Evolutionary conservation across 2,888 invertebrate genomes (phyloP), one percentile per base, ranked within the genome.

Genomic region (Drosophila stalkeri): DNA sequence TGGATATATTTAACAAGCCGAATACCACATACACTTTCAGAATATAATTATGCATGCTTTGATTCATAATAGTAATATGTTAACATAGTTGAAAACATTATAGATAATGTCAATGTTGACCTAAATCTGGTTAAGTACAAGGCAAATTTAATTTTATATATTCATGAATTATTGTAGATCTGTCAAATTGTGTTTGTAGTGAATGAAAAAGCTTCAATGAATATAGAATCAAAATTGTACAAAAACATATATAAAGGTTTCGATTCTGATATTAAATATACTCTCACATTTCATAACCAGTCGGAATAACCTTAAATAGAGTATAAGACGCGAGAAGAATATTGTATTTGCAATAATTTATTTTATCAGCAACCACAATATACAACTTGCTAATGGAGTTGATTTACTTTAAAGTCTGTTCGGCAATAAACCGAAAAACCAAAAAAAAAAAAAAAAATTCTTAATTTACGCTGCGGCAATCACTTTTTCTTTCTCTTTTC

Each of bases 381-480:
- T 43, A 51, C 3, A 39, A 33, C 47, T 59, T 57, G 56, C 57
- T 72, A 65, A 66, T 77, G 55, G 46, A 57, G 63, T 79, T 64
- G 47, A 16, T 31, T 41, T 18, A 56, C 37, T 51, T 55, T 70
- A 41, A 59, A 39, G 43, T 44, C 47, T 43, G 31, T 18, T 47
- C 12, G 47, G 47, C 20, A 41, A 39, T 20, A 37, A 37, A 16
- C n/a, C n/a, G n/a, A 52, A 18, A 18, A 2, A 4, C 12, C 12
- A 54, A 63, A 46, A 6, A 20, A 3, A 23, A 46, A 46, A 23
- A 16, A 14, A 23, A 54, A 54, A 59, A 59, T 41, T 72, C 54
- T 64, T 49, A 23, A 60, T 64, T 72, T 46, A 31, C 43, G 78
- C 65, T 65, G 44, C 49, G 57, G 59, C 66, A 75, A 78, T 77